Conservation (phyloP, 1,140 invertebrate species). For the Drosophila varians region DNA sequence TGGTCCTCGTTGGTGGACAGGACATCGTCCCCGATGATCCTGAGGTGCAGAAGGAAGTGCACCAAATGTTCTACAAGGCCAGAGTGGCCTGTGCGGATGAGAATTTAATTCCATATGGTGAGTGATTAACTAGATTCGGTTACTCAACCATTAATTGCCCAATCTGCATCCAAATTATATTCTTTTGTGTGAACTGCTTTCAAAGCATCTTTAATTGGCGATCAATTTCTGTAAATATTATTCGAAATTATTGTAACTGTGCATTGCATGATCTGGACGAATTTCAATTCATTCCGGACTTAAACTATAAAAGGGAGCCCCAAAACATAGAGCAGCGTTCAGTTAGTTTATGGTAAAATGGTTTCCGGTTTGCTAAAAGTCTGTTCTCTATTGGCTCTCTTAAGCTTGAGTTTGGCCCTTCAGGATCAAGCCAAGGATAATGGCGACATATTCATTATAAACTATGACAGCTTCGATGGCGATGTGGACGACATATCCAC, state of each 20-base stretch:
- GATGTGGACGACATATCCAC: conserved; percentile 68
- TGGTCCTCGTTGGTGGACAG: conserved; percentile 15
- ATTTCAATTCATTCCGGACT: conserved; percentile 5
- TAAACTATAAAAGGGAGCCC: conserved; percentile 6
- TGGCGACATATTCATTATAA: conserved; percentile 69
- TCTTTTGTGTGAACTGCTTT: conserved; percentile 31
- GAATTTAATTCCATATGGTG: conserved; percentile 55
- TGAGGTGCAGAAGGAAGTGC: conserved; percentile 42
- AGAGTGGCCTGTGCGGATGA: conserved; percentile 53
- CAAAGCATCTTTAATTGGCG: conserved; percentile 20
- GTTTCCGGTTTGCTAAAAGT: conserved; percentile 6
- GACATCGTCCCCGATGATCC: conserved; percentile 49
- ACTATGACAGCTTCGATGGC: conserved; percentile 67
- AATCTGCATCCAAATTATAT: conserved; percentile 6
- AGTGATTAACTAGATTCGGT: conserved; percentile 5
- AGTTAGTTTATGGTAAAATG: conserved; percentile 44
- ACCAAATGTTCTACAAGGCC: conserved; percentile 34
- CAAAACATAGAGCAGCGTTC: not conserved
- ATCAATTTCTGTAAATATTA: conserved; percentile 39
- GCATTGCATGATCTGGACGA: conserved; percentile 33
- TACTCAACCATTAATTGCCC: conserved; percentile 13
- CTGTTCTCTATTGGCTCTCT: conserved; percentile 3
- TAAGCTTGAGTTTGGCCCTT: conserved; percentile 20
- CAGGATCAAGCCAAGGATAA: conserved; percentile 61
- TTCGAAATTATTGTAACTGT: conserved; percentile 31